Evolutionary conservation across 2,888 invertebrate genomes (phyloP).

Genomic region (Nineta flava): DNA sequence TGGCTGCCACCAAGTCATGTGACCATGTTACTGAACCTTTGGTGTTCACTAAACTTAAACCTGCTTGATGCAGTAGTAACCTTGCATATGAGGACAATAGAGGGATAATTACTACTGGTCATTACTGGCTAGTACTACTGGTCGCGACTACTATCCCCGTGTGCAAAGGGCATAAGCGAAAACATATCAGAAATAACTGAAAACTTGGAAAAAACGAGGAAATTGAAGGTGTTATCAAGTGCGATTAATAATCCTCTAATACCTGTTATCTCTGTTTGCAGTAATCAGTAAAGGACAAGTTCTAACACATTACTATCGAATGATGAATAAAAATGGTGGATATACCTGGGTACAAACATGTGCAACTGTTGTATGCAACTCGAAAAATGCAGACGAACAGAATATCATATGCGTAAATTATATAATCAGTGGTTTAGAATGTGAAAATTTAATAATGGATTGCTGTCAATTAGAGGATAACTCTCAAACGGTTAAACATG

Average conservation of each 20-base stretch:
- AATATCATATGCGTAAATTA: constrained; percentile 96
- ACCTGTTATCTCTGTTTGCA: constrained; percentile 32
- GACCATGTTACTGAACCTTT: too few species aligned
- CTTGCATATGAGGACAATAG: too few species aligned
- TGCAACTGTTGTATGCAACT: constrained; percentile 89
- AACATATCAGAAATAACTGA: too few species aligned
- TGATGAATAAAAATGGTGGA: constrained; percentile 93
- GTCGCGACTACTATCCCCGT: too few species aligned
- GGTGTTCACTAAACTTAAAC: too few species aligned
- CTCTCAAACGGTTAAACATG: constrained; percentile 64
- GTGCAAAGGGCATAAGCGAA: too few species aligned
- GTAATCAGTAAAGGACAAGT: constrained; percentile 96
- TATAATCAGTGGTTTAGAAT: constrained; percentile 83
- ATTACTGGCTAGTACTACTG: too few species aligned
- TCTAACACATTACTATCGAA: constrained; percentile 84
- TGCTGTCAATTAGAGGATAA: constrained; percentile 82
- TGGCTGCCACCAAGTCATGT: too few species aligned
- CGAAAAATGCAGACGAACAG: constrained; percentile 92
- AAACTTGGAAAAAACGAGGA: too few species aligned
- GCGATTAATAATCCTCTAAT: neutral
- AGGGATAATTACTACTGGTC: too few species aligned
- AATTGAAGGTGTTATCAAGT: too few species aligned
- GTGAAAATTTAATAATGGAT: constrained; percentile 83
- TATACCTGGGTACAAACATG: constrained; percentile 96
- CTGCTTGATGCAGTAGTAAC: too few species aligned